These are phyloP conservation scores for Brenthis daphne DNA, from an alignment of 2,888 invertebrate species.

Conservation along the genomic window DNA sequence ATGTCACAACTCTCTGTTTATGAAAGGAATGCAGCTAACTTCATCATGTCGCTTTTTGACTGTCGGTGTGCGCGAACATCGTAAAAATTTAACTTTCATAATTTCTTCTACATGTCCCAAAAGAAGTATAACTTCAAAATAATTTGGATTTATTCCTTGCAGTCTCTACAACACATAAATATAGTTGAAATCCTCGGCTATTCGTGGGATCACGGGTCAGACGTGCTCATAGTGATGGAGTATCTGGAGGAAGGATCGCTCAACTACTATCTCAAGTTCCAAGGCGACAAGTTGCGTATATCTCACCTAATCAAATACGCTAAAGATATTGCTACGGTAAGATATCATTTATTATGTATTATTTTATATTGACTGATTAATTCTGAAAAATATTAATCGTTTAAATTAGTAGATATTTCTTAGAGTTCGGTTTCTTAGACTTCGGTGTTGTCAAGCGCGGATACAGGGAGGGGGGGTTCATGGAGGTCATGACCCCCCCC, in stretches of 20 bases:
- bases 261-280: slow-evolving; percentile 89
- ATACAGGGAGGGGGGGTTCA: no score
- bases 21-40: no score
- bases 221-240: slow-evolving; percentile 94
- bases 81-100: no score
- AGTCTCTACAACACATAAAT: slow-evolving; percentile 92
- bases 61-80: no score
- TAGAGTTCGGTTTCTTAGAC: no score
- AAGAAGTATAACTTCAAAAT: no score
- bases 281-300: slow-evolving; percentile 85
- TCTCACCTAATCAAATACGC: slow-evolving; percentile 88
- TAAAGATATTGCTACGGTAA: slow-evolving; percentile 90
- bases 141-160: slow-evolving; percentile 1
- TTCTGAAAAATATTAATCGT: not conserved
- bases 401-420: no score
- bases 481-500: no score
- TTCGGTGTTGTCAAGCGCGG: no score
- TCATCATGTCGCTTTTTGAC: no score
- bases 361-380: slow-evolving; percentile 1
- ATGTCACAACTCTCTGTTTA: no score
- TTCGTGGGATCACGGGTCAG: slow-evolving; percentile 87
- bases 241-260: slow-evolving; percentile 92
- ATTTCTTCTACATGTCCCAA: no score
- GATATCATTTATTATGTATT: slow-evolving; percentile 22
- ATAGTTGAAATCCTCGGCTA: slow-evolving; percentile 94